These are phyloP conservation scores for Malurus splendens DNA, from an alignment of 2,797 vertebrate genomes.

Conservation along the genomic window DNA sequence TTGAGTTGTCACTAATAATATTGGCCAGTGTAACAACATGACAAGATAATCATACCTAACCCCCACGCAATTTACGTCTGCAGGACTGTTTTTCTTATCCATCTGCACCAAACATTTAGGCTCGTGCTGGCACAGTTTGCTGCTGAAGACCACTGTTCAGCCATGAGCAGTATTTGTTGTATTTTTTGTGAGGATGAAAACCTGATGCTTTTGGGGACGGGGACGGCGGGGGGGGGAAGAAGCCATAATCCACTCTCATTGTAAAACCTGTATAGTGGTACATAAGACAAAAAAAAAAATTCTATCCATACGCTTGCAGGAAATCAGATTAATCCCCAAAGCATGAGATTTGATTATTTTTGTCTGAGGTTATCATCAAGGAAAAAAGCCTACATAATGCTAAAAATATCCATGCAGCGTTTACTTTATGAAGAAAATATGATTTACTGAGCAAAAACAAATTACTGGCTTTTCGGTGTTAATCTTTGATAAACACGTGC, in stretches of 20 bases:
- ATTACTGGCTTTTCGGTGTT: slow-evolving; percentile 35
- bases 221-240: not conserved
- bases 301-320: slow-evolving; percentile 36
- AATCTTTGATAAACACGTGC: slow-evolving; percentile 39
- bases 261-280: not conserved
- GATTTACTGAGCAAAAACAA: slow-evolving; percentile 52
- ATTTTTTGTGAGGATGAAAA: not conserved
- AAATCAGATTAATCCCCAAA: slow-evolving; percentile 66
- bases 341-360: slow-evolving; percentile 64
- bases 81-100: not conserved
- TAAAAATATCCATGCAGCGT: slow-evolving; percentile 43
- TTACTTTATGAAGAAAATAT: slow-evolving; percentile 56
- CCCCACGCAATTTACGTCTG: not conserved
- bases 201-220: not conserved
- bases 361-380: slow-evolving; percentile 63
- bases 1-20: not conserved
- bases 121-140: not conserved
- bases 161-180: not conserved
- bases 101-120: not conserved
- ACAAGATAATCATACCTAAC: not conserved
- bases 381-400: slow-evolving; percentile 39
- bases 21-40: not conserved
- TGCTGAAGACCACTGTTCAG: not conserved
- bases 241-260: not conserved
- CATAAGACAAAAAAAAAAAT: not conserved